Conservation (phyloP, 2,888 invertebrate species). For the Macrophya annulata region DNA sequence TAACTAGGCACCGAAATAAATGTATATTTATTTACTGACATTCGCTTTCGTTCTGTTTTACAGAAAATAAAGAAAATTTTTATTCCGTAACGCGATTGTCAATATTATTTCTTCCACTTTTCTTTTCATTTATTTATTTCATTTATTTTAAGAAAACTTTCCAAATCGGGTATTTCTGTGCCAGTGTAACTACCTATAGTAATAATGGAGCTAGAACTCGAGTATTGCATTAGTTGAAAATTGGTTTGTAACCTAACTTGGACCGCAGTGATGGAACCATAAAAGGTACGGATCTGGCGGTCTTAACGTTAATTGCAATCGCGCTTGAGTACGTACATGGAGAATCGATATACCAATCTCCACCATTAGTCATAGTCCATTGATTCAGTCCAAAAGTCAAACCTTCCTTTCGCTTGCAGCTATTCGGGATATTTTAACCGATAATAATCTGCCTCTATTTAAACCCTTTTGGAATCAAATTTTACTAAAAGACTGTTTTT, state of each 20-base stretch:
- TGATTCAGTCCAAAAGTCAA: conserved; percentile 9
- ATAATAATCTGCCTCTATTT: not conserved
- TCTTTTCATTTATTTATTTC: too few species aligned
- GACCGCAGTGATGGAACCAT: conserved; percentile 40
- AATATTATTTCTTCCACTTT: not conserved
- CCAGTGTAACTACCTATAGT: not conserved
- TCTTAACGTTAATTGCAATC: conserved; percentile 52
- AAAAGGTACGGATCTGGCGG: conserved; percentile 46
- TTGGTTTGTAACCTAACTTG: conserved; percentile 41
- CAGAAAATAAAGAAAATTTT: not conserved
- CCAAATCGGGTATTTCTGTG: not conserved
- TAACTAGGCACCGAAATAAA: not conserved
- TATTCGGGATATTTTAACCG: not conserved
- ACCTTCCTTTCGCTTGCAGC: not conserved
- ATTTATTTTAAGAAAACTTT: not conserved
- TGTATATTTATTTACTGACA: not conserved
- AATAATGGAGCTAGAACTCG: conserved; percentile 1
- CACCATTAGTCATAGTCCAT: conserved; percentile 39
- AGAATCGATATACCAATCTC: conserved; percentile 32
- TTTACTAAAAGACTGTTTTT: not conserved
- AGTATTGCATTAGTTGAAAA: conserved; percentile 35
- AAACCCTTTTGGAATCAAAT: not conserved
- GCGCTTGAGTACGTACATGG: conserved; percentile 34
- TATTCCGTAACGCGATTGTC: not conserved
- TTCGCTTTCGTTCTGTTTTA: not conserved